Percentiles rank a stretch among this genome's conserved stretches.
phyloP scores from a whole-genome alignment of 1,140 invertebrate species.

The Drosophila erecta region DNA sequence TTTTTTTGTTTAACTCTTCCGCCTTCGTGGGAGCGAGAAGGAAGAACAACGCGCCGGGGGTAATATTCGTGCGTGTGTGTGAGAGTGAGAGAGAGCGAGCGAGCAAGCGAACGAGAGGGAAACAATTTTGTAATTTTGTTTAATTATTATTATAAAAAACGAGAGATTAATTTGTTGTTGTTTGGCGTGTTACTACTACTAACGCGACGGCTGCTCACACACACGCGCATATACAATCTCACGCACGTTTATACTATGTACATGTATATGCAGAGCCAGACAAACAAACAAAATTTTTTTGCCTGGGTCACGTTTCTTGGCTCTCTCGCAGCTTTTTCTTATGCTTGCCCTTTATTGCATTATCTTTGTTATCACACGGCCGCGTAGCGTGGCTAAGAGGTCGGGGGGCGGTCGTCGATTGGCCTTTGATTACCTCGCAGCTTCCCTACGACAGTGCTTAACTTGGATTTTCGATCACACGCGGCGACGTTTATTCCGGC shows the following conservation, averaged over 20 bases:
- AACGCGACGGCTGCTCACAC: constrained; percentile 33
- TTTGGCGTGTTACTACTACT: constrained; percentile 27
- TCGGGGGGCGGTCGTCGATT: not conserved
- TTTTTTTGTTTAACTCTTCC: constrained; percentile 50
- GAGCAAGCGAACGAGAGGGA: constrained; percentile 7
- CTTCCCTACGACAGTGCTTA: constrained; percentile 2
- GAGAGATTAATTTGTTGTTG: constrained; percentile 39
- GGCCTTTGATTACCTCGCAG: constrained; percentile 17
- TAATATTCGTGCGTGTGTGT: constrained; percentile 34
- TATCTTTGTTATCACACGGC: constrained; percentile 69
- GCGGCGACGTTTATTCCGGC: constrained; percentile 32
- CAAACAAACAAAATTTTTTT: constrained; percentile 51
- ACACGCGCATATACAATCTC: constrained; percentile 25
- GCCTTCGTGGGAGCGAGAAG: constrained; percentile 47
- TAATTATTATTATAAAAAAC: constrained; percentile 44
- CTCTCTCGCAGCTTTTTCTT: constrained; percentile 40
- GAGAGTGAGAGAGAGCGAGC: constrained; percentile 24
- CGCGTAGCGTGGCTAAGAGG: constrained; percentile 15
- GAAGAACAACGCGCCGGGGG: constrained; percentile 30
- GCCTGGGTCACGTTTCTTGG: constrained; percentile 73
- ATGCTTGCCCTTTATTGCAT: constrained; percentile 31
- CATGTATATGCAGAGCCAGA: constrained; percentile 20
- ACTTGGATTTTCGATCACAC: constrained; percentile 31
- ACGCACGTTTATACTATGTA: constrained; percentile 30
- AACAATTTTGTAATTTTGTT: constrained; percentile 44